Evolutionary conservation across 2,888 invertebrate genomes (phyloP).

Genomic region (Trilocha varians): DNA sequence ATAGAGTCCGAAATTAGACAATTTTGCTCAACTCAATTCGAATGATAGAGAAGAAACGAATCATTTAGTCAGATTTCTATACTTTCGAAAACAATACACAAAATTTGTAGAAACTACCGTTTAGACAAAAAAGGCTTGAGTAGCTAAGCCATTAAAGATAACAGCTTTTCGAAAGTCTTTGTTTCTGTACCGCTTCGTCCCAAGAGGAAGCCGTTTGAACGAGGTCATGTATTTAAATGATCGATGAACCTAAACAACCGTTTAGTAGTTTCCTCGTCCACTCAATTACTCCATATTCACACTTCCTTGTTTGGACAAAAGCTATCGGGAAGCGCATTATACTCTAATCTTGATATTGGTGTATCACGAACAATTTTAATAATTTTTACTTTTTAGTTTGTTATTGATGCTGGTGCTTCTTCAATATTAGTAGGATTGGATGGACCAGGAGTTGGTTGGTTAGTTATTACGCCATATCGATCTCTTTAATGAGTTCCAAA

Average conservation of each 20-base stretch:
- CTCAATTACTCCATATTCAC: slow-evolving; percentile 46
- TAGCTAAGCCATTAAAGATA: background rate
- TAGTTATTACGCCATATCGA: no score
- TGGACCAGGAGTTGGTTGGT: no score
- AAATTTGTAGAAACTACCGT: slow-evolving; percentile 8
- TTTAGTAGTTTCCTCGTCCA: slow-evolving; percentile 41
- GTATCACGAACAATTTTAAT: no score
- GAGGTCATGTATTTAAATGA: slow-evolving; percentile 28
- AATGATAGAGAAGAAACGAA: no score
- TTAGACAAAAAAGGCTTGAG: background rate
- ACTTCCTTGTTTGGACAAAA: slow-evolving; percentile 49
- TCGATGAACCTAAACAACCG: slow-evolving; percentile 39
- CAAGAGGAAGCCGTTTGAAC: slow-evolving; percentile 33
- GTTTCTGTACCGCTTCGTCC: slow-evolving; percentile 9
- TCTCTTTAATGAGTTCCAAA: no score
- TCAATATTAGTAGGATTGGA: no score
- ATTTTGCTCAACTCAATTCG: no score
- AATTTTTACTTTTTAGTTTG: no score
- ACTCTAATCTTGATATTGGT: slow-evolving; percentile 39
- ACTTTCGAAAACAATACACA: background rate
- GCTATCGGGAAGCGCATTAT: slow-evolving; percentile 43
- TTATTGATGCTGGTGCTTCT: no score
- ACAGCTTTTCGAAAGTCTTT: background rate
- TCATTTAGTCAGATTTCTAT: no score
- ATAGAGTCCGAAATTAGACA: no score